Evolutionary conservation across 2,888 invertebrate genomes (phyloP), one percentile per base, ranked within the genome.

Genomic region (Tenodera sinensis): DNA sequence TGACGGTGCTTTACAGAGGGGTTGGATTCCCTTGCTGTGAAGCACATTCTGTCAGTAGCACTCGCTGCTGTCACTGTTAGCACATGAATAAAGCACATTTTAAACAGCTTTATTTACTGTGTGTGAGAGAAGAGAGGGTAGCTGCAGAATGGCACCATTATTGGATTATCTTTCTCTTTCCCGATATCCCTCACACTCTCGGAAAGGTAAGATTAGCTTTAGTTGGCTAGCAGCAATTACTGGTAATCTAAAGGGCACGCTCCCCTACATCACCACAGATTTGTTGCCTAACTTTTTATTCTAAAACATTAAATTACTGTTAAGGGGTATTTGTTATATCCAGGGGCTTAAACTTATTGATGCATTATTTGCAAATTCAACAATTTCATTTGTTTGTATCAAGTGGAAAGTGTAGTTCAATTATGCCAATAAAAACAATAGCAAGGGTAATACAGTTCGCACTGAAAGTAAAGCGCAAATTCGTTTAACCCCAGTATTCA

Each of bases 21-120:
- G 20, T 20, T 71, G 25, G 54, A 20, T 71, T 20, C 20, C 15
- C 25, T 54, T 20, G 54, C 20, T 71, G 54, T 71, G 20, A 71
- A 71, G 54, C 54, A 20, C 8, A 6, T 3, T 54, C 54, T 54
- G 54, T 54, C 54, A 71, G 25, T 15, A 20, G 54, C 20, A 71
- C 15, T 54, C 54, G 3, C 15, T 20, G 54, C 54, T 54, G 54
- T 54, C 54, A 15, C 54, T 54, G 54, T 71, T 71, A 20, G 20
- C 54, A 15, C 20, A 20, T 9, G 88, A 28, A 85, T 88, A 88
- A 47, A 84, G 82, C 88, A 88, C 84, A 85, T 88, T 88, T 88
- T 85, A 88, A 54, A 88, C 85, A 84, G 88, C 12, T 88, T 88
- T 88, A 88, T 88, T 81, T 88, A 85, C 88, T 88, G 9, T 47